These are phyloP conservation scores for Cantharis rufa DNA, from an alignment of 2,888 invertebrate species.

Conservation along the genomic window DNA sequence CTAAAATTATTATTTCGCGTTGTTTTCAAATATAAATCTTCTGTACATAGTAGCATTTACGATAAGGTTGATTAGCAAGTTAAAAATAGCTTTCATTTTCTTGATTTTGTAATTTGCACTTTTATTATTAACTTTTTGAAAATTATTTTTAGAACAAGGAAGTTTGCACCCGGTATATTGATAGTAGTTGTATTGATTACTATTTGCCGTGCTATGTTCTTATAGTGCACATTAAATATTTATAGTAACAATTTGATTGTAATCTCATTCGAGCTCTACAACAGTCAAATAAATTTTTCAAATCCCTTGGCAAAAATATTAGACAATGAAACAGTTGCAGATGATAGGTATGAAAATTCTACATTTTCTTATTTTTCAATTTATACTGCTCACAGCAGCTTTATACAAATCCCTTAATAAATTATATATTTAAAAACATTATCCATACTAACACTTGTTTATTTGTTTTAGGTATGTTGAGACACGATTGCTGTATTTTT, in stretches of 20 bases:
- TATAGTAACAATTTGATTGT: background rate
- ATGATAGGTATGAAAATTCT: background rate
- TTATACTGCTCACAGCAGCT: background rate
- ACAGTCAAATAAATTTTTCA: background rate
- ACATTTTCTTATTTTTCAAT: background rate
- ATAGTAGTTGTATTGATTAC: background rate
- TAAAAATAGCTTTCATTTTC: background rate
- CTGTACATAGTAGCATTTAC: background rate
- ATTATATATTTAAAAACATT: background rate
- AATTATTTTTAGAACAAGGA: background rate
- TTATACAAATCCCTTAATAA: background rate
- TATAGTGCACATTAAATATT: background rate
- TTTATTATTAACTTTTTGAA: background rate
- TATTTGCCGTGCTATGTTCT: background rate
- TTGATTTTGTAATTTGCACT: background rate
- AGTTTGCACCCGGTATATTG: background rate
- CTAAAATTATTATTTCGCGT: background rate
- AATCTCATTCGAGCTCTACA: background rate
- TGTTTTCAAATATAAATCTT: background rate
- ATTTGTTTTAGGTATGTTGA: background rate
- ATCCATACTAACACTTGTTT: background rate
- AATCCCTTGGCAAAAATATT: background rate
- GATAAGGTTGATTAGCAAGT: background rate
- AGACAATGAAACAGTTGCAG: background rate
- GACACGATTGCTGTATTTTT: background rate